Conservation (phyloP, 1,140 invertebrate species). For the Ceratina calcarata region DNA sequence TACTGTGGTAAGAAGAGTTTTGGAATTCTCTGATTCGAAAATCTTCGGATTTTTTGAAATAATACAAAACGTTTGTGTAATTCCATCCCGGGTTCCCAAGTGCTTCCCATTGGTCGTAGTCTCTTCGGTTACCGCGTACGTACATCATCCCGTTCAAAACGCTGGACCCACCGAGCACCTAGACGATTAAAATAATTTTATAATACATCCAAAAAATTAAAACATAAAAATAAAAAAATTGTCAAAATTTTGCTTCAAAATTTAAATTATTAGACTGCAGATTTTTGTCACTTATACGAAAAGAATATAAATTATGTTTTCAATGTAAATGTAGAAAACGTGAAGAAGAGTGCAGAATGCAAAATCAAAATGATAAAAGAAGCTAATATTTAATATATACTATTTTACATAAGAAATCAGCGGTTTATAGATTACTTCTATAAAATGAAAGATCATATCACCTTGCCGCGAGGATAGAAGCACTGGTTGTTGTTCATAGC, state of each 20-base stretch:
- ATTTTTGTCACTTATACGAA: too few species aligned
- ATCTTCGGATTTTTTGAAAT: conserved; percentile 1
- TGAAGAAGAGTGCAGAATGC: too few species aligned
- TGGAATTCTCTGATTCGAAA: not conserved
- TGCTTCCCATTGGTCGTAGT: conserved; percentile 89
- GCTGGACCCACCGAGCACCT: conserved; percentile 88
- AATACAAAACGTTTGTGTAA: not conserved
- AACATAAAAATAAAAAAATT: too few species aligned
- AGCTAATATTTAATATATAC: too few species aligned
- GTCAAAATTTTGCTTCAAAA: too few species aligned
- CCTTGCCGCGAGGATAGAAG: conserved; percentile 88
- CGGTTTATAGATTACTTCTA: too few species aligned
- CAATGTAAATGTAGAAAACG: too few species aligned
- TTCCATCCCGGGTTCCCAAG: conserved; percentile 83
- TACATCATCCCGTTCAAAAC: conserved; percentile 95
- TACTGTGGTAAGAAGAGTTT: not conserved
- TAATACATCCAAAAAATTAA: not conserved
- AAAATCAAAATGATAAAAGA: too few species aligned
- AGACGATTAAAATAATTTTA: not conserved
- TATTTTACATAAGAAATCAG: too few species aligned
- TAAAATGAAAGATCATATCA: conserved; percentile 63
- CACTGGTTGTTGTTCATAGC: conserved; percentile 83
- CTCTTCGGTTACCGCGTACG: conserved; percentile 89
- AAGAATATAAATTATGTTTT: too few species aligned
- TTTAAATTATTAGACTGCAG: too few species aligned